Evolutionary conservation across 2,113 vertebrate species (phyloP), one percentile per base, ranked within the genome.

Genomic region (Pseudonaja textilis): DNA sequence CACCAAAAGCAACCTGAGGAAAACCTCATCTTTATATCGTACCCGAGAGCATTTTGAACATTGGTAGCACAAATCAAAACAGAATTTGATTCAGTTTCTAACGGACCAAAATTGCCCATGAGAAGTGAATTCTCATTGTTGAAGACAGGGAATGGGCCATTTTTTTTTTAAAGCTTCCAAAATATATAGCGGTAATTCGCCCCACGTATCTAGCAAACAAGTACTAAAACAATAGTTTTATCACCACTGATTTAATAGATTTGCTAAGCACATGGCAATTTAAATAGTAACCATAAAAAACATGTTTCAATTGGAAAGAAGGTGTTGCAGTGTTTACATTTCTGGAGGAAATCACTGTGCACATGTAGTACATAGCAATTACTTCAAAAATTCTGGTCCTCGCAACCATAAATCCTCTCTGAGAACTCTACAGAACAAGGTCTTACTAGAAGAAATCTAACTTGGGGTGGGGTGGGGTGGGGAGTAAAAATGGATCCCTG

Each of bases 401-500:
- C 14, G 1, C n/a, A 81, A 20, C 74, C 7, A 81, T 42, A 22
- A 22, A 42, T 42, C 34, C 34, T 42, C n/a, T 81, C 34, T 22
- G 34, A 81, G 16, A 8, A 8, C 34, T 81, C 18, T 42, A 42
- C 74, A 81, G 34, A 81, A 42, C 34, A 81, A 42, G 18, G 7
- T 42, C 7, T 42, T 42, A 59, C 10, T 3, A 56, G 87, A 56
- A 50, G 47, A 9, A 50, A 50, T 50, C 50, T 52, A 52, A 52
- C 18, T 39, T 42, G 3, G 42, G 45, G n/a, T n/a, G n/a, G n/a
- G 2, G 45, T 0, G 0, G 14, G 2, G 18, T 26, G 14, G 6
- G 1, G 7, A 54, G 12, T 26, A 87, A 50, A 29, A 26, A 52
- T 29, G 64, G 64, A 34, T 64, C 5, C 85, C 45, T n/a, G 85